These are phyloP conservation scores for Albula goreensis DNA, from an alignment of 2,113 vertebrate species.

Conservation along the genomic window DNA sequence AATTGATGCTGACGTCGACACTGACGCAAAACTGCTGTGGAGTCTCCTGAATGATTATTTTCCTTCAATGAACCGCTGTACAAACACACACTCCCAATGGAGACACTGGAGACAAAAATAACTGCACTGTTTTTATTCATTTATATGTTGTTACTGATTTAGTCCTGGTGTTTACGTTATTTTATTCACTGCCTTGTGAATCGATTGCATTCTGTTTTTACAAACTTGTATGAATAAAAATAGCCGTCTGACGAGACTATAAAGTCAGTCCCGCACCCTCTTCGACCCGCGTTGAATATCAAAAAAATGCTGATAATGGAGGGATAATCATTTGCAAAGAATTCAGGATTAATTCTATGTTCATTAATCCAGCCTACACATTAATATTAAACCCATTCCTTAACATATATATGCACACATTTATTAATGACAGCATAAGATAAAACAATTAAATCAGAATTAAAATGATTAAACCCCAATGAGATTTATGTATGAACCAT, in stretches of 20 bases:
- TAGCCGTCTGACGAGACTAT: background rate
- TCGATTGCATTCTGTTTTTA: background rate
- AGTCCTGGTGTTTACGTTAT: conserved; percentile 31
- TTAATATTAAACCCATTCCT: background rate
- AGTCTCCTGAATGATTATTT: conserved; percentile 98
- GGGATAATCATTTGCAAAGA: background rate
- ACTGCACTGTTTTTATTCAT: conserved; percentile 22
- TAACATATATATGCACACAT: background rate
- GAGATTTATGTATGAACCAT: background rate
- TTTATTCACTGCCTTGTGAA: background rate
- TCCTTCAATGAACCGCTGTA: conserved; percentile 96
- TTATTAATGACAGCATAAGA: background rate
- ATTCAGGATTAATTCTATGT: background rate
- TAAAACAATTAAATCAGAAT: background rate
- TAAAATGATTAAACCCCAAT: background rate
- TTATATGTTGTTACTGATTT: conserved; percentile 30
- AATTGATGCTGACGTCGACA: conserved; percentile 92
- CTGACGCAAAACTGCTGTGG: conserved; percentile 94
- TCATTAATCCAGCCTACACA: background rate
- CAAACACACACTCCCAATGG: conserved; percentile 67
- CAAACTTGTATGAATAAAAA: background rate
- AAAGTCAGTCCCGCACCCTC: background rate
- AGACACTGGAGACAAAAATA: conserved; percentile 20
- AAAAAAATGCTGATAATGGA: background rate
- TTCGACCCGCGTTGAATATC: background rate